phyloP scores from a whole-genome alignment of 2,113 vertebrate genomes.

The Eira barbara region DNA sequence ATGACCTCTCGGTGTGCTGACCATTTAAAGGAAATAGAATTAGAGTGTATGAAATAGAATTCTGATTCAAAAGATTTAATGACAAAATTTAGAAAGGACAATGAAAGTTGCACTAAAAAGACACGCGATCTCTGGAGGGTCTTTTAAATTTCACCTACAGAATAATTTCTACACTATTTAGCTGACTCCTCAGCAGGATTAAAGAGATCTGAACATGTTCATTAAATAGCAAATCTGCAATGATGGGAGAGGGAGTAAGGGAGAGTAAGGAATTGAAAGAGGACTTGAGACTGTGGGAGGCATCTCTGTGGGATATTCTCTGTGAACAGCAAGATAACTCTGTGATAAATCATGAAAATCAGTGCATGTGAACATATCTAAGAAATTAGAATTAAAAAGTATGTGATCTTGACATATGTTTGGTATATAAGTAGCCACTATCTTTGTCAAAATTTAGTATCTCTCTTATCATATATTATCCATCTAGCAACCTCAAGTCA shows the following conservation, averaged over 20 bases:
- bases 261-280: background rate
- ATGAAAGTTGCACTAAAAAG: conserved; percentile 48
- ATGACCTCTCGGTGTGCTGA: background rate
- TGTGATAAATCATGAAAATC: background rate
- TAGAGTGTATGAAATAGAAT: background rate
- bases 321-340: background rate
- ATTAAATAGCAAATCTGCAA: background rate
- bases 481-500: background rate
- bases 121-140: conserved; percentile 59
- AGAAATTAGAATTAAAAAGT: background rate
- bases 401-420: background rate
- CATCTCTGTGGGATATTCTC: background rate
- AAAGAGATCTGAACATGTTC: conserved; percentile 36
- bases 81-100: background rate
- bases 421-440: background rate
- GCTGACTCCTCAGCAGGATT: conserved; percentile 64
- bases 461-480: background rate
- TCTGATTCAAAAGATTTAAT: conserved; percentile 21
- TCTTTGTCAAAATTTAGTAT: background rate
- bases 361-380: background rate
- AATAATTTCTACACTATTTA: conserved; percentile 79
- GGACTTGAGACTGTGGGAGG: background rate
- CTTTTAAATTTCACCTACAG: conserved; percentile 78
- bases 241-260: background rate
- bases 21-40: conserved; percentile 12